Evolutionary conservation across 1,140 invertebrate genomes (phyloP), one percentile per base, ranked within the genome.

Genomic region (Bombus superbus): DNA sequence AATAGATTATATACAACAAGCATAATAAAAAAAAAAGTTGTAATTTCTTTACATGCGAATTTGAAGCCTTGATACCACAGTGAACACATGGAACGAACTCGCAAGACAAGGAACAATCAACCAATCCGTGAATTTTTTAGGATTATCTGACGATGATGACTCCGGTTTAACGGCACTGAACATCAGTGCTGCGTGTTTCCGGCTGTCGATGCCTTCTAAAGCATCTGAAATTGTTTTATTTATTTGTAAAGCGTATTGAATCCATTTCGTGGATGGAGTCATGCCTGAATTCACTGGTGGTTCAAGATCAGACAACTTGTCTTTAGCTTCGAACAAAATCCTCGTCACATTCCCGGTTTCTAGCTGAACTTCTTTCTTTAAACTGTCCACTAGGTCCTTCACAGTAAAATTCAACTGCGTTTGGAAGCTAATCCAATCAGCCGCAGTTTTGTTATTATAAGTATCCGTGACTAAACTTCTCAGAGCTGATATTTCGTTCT

Each of bases 401-500:
- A 82, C 47, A 10, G 68, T 88, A 6, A 68, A 44, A 11, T 88
- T 88, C 53, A 88, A 10, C 22, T 74, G 64, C 1, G 28, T n/a
- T 28, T 73, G 78, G 10, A 86, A 88, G 11, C 6, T 32, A 15
- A 44, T 47, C 78, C 84, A 81, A 28, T 81, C 84, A 0, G 28
- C 47, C 2, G 32, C 22, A 0, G 62, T 47, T 2, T 18, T 57
- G 15, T 71, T 85, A 1, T 44, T 13, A 28, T 68, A 62, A 40
- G 59, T 74, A 22, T n/a, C 6, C 15, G 22, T 47, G 62, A 84
- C 83, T 42, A 88, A 62, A 13, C 68, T 69, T 57, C 35, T 88
- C 53, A 91, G 66, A 9, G 75, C 38, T 1, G 66, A 47, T 6
- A 91, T 79, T 18, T 89, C 71, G n/a, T 84, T 75, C 42, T 77